Percentiles rank a stretch among this genome's conserved stretches.
phyloP scores from a whole-genome alignment of 1,140 invertebrate genomes.

The Tetragnatha versicolor region DNA sequence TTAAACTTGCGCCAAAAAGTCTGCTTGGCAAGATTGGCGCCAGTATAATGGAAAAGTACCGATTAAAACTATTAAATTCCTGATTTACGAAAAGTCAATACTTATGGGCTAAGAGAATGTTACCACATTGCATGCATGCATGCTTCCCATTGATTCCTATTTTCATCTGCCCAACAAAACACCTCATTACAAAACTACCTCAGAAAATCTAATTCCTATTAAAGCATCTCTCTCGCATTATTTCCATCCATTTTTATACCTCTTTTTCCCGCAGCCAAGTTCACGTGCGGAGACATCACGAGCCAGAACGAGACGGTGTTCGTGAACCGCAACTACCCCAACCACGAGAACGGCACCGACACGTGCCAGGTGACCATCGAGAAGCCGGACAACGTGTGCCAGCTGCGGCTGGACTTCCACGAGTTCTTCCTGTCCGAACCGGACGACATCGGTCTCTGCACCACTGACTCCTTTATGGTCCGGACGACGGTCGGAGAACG shows the following conservation, averaged over 20 bases:
- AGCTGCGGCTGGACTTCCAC: conserved; percentile 79
- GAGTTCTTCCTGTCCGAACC: conserved; percentile 77
- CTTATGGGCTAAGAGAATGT: no score
- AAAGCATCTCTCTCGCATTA: neutral
- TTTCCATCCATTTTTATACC: no score
- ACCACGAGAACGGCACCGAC: conserved; percentile 72
- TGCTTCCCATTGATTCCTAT: no score
- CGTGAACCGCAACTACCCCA: conserved; percentile 80
- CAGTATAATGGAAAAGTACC: no score
- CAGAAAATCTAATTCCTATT: neutral
- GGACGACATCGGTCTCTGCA: conserved; percentile 75
- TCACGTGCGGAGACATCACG: conserved; percentile 77
- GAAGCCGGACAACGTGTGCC: conserved; percentile 74
- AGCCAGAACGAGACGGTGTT: conserved; percentile 85
- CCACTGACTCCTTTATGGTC: conserved; percentile 75
- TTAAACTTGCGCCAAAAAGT: no score
- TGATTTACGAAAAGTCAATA: no score
- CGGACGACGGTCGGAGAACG: conserved; percentile 72
- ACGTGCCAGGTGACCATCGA: conserved; percentile 77
- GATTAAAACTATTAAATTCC: no score
- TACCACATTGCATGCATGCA: no score
- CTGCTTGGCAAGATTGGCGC: no score
- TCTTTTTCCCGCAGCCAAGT: conserved; percentile 63
- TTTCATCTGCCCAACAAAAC: no score
- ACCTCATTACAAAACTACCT: neutral